These are phyloP conservation scores for mouse (Mus musculus) DNA, from an alignment of 2,113 vertebrate genomes.

Conservation along the genomic window GRCm39 chr5:125660501-125661000, in stretches of 20 bases:
- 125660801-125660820: background rate
- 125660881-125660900: background rate
- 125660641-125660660: background rate
- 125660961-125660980: constrained; percentile 67
- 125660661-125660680: background rate
- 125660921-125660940: background rate
- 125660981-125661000: constrained; percentile 77
- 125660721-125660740: background rate
- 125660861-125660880: background rate
- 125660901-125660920: fast-evolving
- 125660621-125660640: background rate
- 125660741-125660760: background rate
- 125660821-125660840: background rate
- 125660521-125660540: background rate
- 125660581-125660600: background rate
- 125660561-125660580: background rate
- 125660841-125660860: background rate
- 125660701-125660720: background rate
- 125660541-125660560: background rate
- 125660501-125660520: background rate
- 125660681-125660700: background rate
- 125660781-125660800: background rate
- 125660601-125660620: no score
- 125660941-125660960: constrained; percentile 14
- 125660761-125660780: background rate